A percentile compares a stretch with the other conserved stretches of the same genome.
Conservation (phyloP, 2,113 vertebrate genomes). For the Grallaria varia region DNA sequence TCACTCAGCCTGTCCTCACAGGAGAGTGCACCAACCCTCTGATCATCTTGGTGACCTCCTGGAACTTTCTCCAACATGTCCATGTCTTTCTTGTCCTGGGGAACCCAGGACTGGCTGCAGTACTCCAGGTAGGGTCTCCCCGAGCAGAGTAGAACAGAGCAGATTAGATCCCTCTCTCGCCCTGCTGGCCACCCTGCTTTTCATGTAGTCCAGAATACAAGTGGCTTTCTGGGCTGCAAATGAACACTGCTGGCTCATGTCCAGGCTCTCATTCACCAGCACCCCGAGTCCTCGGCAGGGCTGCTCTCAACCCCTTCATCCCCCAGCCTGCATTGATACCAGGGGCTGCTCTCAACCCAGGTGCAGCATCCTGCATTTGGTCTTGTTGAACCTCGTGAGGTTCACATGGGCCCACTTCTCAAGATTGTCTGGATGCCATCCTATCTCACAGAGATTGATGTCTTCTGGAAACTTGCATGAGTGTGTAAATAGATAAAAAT, state of each 20-base stretch:
- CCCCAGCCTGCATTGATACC: neutral
- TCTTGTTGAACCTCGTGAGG: neutral
- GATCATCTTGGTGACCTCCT: neutral
- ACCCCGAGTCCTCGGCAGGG: fast-evolving
- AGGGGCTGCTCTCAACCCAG: fast-evolving
- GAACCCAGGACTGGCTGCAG: neutral
- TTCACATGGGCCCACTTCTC: fast-evolving
- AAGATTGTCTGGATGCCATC: neutral
- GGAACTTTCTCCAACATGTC: neutral
- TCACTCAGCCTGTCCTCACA: neutral
- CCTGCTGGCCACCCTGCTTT: neutral
- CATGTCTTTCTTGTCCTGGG: neutral
- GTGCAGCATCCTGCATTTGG: neutral
- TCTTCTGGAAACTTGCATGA: neutral
- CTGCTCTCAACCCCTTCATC: neutral
- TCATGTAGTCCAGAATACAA: neutral
- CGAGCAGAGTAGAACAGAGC: neutral
- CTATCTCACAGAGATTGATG: neutral
- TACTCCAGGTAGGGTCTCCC: neutral
- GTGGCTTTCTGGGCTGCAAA: neutral
- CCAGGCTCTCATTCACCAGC: neutral
- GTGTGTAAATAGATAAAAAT: neutral
- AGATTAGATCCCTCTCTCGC: neutral
- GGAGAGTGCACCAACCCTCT: neutral
- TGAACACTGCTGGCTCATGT: neutral